Evolutionary conservation across 1,140 invertebrate species (phyloP).

Genomic region (Drosophila tsacasi): DNA sequence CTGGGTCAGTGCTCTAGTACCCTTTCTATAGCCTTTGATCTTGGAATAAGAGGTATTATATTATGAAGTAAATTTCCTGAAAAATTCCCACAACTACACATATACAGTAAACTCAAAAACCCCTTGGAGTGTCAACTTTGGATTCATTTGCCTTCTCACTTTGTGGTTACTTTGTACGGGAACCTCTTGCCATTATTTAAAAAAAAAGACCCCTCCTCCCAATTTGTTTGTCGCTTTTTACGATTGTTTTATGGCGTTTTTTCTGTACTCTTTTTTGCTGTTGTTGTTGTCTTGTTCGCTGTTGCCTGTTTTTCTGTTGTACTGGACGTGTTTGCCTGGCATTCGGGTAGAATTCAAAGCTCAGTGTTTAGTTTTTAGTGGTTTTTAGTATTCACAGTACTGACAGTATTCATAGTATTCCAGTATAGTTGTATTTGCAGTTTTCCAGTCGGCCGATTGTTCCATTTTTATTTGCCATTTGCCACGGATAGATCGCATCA

Average conservation of each 20-base stretch:
- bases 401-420: slow-evolving; percentile 2
- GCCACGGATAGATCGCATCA: slow-evolving; percentile 37
- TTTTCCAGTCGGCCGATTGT: slow-evolving; percentile 34
- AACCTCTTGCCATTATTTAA: slow-evolving; percentile 6
- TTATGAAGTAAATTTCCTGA: not conserved
- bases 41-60: not conserved
- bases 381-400: slow-evolving; percentile 2
- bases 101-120: not conserved
- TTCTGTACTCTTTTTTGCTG: not conserved
- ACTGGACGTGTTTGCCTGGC: slow-evolving; percentile 14
- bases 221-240: slow-evolving; percentile 34
- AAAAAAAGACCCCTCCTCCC: slow-evolving; percentile 7
- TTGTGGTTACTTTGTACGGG: slow-evolving; percentile 27
- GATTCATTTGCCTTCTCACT: slow-evolving; percentile 2
- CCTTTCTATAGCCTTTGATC: too few relatives aligned
- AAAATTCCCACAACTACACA: not conserved
- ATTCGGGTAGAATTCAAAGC: not conserved
- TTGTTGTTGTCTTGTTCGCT: not conserved
- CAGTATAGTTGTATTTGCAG: slow-evolving; percentile 3
- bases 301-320: slow-evolving; percentile 9
- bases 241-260: slow-evolving; percentile 34
- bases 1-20: not conserved
- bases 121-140: slow-evolving; percentile 7
- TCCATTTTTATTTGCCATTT: slow-evolving; percentile 24
- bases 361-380: not conserved